A percentile compares a stretch with the other conserved stretches of the same genome.
Evolutionary conservation across 2,797 vertebrate genomes (phyloP).

Genomic region (Falco peregrinus): DNA sequence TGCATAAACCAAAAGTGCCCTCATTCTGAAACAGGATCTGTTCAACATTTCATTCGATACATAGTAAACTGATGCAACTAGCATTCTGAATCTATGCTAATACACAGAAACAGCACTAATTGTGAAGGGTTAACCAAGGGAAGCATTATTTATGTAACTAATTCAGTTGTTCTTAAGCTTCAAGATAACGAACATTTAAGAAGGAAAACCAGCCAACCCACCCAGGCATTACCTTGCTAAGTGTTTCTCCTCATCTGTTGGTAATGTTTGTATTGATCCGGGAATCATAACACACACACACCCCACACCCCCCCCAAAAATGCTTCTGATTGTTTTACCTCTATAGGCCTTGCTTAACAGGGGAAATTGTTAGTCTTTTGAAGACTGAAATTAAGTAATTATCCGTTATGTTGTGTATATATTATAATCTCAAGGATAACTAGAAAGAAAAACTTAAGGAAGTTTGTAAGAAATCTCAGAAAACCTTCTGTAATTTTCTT

Average conservation of each 20-base stretch:
- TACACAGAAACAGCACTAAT: conserved; percentile 10
- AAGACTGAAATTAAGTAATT: conserved; percentile 22
- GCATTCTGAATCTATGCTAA: conserved; percentile 3
- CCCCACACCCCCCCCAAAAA: not conserved
- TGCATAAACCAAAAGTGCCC: conserved; percentile 68
- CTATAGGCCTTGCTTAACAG: conserved; percentile 50
- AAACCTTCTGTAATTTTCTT: not conserved
- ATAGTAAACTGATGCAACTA: not conserved
- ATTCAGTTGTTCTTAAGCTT: not conserved
- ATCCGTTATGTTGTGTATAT: not conserved
- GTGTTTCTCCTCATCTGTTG: not conserved
- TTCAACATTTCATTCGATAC: not conserved
- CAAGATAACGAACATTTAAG: not conserved
- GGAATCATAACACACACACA: not conserved
- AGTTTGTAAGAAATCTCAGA: not conserved
- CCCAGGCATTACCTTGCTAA: not conserved
- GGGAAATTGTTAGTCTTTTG: conserved; percentile 8
- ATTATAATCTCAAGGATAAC: conserved; percentile 44
- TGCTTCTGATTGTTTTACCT: conserved; percentile 9
- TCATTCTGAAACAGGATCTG: conserved; percentile 46
- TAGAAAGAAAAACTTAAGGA: not conserved
- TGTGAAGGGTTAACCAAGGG: conserved; percentile 23
- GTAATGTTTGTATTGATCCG: not conserved
- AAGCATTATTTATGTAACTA: not conserved
- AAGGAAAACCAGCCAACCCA: not conserved